Evolutionary conservation across 2,113 vertebrate species (phyloP).

Genomic region (Zosterops hypoxanthus): DNA sequence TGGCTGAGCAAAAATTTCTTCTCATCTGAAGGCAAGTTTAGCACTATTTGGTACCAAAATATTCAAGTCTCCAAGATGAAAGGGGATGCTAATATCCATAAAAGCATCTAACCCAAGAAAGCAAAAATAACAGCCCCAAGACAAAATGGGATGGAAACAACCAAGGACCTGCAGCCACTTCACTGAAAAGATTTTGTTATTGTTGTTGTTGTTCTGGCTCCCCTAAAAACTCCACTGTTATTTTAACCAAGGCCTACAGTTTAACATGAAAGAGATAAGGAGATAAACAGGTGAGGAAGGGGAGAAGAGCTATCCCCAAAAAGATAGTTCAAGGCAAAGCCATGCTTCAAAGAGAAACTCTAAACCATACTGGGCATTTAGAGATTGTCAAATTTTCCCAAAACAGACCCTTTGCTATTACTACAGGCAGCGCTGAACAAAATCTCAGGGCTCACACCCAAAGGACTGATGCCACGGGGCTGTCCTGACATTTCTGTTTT

Average conservation of each 20-base stretch:
- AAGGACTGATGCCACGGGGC: not conserved
- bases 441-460: not conserved
- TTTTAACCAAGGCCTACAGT: not conserved
- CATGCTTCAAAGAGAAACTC: not conserved
- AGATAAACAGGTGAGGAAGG: not conserved
- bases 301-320: not conserved
- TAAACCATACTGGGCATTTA: not conserved
- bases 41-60: not conserved
- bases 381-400: not conserved
- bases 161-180: not conserved
- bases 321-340: not conserved
- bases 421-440: not conserved
- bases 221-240: not conserved
- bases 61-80: not conserved
- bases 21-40: not conserved
- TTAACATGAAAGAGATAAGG: not conserved
- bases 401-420: not conserved
- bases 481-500: not conserved
- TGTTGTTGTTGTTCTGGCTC: not conserved
- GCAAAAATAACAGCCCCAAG: not conserved
- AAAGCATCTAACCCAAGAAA: not conserved
- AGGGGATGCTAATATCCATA: not conserved
- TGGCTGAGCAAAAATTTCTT: not conserved
- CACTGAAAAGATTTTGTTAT: not conserved
- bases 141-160: not conserved